These are phyloP conservation scores for Brachymystax lenok DNA, from an alignment of 2,797 vertebrate species.

Conservation along the genomic window DNA sequence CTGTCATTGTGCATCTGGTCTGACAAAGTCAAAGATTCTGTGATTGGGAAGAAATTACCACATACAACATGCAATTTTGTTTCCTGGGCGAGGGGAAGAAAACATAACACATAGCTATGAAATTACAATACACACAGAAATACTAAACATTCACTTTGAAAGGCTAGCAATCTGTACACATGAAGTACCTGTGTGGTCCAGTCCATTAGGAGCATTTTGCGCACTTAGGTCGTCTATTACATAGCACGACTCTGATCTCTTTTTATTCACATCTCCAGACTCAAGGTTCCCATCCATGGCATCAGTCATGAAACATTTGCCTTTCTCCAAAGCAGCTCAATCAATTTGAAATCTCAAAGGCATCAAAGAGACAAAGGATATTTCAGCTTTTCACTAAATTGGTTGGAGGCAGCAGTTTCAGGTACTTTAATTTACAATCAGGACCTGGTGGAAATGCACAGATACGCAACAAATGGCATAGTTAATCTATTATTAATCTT, in stretches of 20 bases:
- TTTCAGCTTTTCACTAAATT: background rate
- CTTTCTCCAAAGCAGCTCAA: background rate
- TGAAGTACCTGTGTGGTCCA: conserved; percentile 41
- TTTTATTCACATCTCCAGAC: conserved; percentile 20
- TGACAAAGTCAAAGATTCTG: conserved; percentile 29
- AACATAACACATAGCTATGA: background rate
- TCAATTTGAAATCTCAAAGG: conserved; percentile 1
- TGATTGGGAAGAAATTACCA: conserved; percentile 29
- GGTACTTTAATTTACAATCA: conserved; percentile 11
- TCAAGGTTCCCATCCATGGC: conserved; percentile 49
- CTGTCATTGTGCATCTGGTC: conserved; percentile 38
- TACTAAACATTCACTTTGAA: background rate
- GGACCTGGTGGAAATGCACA: conserved; percentile 53
- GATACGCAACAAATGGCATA: conserved; percentile 30
- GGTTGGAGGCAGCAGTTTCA: background rate
- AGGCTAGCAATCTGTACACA: too few species aligned
- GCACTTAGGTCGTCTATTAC: background rate
- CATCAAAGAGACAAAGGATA: background rate
- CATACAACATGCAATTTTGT: background rate
- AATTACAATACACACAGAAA: background rate
- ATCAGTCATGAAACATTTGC: conserved; percentile 30
- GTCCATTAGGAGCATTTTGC: background rate
- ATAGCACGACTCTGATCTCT: conserved; percentile 2
- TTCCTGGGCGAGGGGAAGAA: background rate
- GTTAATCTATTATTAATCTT: conserved; percentile 75